Base-by-base conservation (phyloP, 2,888 invertebrate species). In the Ametastegia equiseti region DNA sequence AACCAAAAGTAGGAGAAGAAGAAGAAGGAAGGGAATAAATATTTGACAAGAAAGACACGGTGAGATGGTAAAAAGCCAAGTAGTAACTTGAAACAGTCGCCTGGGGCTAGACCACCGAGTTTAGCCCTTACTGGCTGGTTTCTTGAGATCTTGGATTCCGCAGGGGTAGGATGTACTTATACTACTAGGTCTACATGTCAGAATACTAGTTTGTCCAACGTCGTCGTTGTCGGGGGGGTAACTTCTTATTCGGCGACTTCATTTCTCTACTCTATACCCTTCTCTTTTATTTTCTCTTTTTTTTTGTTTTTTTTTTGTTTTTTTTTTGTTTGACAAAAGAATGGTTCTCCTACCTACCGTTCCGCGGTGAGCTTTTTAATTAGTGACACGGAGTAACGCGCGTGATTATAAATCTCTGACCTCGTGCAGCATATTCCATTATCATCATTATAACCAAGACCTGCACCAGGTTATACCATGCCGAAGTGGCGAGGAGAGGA, bases 401-500 rank as follows among this genome's bases (percentile, higher is more conserved):
- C 36, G 54, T 75, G 75, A 75, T 75, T 75, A 75, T 75, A 75
- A 75, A 75, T 75, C 75, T 36, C 75, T 50, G 75, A 75, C 75
- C 75, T 54, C 75, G 75, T 36, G 75, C 33, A n/a, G 45, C 27
- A 71, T 75, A 75, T 75, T 75, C 54, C 54, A 71, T 71, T 71
- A 71, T 50, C 75, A 54, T 75, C 36, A 54, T 75, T 75, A 75
- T 75, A n/a, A 33, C 30, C 23, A 30, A 30, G 42, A 3, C n/a
- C n/a, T n/a, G n/a, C n/a, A n/a, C n/a, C n/a, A n/a, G n/a, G n/a
- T n/a, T n/a, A n/a, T n/a, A n/a, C n/a, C n/a, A n/a, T n/a, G n/a
- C n/a, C n/a, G n/a, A n/a, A n/a, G n/a, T n/a, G 13, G 27, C 0
- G 27, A 39, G 19, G 33, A 36, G 7, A 63, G 19, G 3, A 39